Evolutionary conservation across 2,888 invertebrate species (phyloP), one percentile per base, ranked within the genome.

Genomic region (Phyllotreta cruciferae): DNA sequence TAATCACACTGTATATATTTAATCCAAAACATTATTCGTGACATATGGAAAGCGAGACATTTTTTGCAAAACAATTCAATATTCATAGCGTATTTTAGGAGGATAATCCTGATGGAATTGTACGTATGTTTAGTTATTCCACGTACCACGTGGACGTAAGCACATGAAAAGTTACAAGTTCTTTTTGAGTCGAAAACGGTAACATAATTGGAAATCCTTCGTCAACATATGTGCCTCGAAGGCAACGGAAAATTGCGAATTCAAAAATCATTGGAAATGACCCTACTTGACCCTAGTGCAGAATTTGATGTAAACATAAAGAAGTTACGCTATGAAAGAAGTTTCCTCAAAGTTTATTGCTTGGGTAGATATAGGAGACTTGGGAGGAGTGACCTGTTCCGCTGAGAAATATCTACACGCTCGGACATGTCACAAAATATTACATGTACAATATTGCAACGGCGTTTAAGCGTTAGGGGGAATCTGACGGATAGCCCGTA

Each of bases 371-470:
- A 71, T 70, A 71, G 56, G 56, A 56, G 11, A 36, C 42, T 11
- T 8, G 45, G 42, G 44, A 56, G 71, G 72, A 72, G 72, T 73
- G 74, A 72, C 72, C 73, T 69, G 49, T 49, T 49, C 49, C 34
- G 71, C 72, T 73, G 75, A 74, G 71, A 74, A 74, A 76, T 75
- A 69, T 73, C 72, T 69, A 68, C 70, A 73, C 74, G 73, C 70
- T 72, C 72, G 72, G 71, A 72, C 72, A 74, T 73, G 73, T 75
- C 74, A 74, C 74, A 75, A 74, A 76, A 74, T 75, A 74, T 75
- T 75, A 75, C 72, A 69, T 73, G 71, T 71, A 71, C 73, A 74
- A 74, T 72, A 74, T 75, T 74, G 72, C 71, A 70, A 62, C 65
- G 66, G 69, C 69, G 66, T 70, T 68, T 68, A 64, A 69, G 60